These are phyloP conservation scores for Drosophila formosana DNA, from an alignment of 2,888 invertebrate species.

Conservation along the genomic window DNA sequence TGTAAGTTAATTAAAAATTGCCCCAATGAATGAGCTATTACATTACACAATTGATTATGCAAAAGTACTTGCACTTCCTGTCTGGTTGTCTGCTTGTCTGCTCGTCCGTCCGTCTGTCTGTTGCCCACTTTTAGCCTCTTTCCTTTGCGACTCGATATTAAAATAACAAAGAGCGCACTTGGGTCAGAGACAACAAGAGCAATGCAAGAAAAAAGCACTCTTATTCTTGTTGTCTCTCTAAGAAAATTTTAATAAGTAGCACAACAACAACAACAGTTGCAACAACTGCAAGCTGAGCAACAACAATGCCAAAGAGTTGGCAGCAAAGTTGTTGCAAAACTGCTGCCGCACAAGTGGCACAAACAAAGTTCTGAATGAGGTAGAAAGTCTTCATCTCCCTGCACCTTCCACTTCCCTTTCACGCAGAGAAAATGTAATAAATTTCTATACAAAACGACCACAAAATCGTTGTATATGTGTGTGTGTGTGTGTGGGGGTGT, in stretches of 20 bases:
- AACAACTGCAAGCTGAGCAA: conserved; percentile 16
- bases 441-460: conserved; percentile 75
- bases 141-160: conserved; percentile 41
- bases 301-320: conserved; percentile 48
- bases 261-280: conserved; percentile 35
- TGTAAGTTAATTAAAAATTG: conserved; percentile 64
- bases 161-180: conserved; percentile 61
- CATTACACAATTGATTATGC: conserved; percentile 67
- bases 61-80: conserved; percentile 46
- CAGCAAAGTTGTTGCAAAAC: conserved; percentile 60
- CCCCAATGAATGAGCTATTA: conserved; percentile 59
- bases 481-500: conserved; percentile 24
- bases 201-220: conserved; percentile 19
- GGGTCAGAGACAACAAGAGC: conserved; percentile 46
- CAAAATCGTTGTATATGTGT: conserved; percentile 56
- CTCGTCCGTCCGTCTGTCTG: not conserved
- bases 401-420: conserved; percentile 10
- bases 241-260: conserved; percentile 65
- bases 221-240: conserved; percentile 53
- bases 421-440: conserved; percentile 70
- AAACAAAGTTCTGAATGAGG: conserved; percentile 62
- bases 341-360: conserved; percentile 61
- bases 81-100: conserved; percentile 24
- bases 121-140: not conserved
- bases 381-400: conserved; percentile 38